Evolutionary conservation across 2,113 vertebrate genomes (phyloP).

Genomic region (Carollia perspicillata): DNA sequence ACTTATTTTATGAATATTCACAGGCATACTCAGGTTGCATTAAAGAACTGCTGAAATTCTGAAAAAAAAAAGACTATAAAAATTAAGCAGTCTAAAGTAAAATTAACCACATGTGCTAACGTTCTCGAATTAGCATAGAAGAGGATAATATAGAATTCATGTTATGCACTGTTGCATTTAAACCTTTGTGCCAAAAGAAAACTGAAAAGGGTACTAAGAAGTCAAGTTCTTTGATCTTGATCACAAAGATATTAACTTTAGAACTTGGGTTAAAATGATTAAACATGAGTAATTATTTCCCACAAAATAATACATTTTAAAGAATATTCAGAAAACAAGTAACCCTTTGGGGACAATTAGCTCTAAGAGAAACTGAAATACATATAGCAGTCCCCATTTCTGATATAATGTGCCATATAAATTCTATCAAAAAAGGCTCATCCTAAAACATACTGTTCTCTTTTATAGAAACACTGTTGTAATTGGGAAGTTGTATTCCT

Average conservation of each 20-base stretch:
- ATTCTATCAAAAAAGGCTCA: conserved; percentile 24
- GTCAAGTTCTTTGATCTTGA: background rate
- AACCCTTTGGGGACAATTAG: background rate
- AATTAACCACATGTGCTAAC: conserved; percentile 38
- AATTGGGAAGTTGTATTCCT: conserved; percentile 6
- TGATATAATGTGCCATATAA: conserved; percentile 47
- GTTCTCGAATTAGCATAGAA: background rate
- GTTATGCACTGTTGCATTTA: background rate
- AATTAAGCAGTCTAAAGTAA: conserved; percentile 31
- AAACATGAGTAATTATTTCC: background rate
- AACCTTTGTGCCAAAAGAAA: background rate
- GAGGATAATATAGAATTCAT: background rate
- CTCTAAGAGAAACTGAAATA: conserved; percentile 22
- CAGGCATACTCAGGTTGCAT: conserved; percentile 15
- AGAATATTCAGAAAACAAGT: conserved; percentile 12
- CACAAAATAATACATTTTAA: background rate
- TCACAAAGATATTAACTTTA: background rate
- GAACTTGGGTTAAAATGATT: background rate
- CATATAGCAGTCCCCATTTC: background rate
- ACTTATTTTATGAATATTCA: conserved; percentile 65
- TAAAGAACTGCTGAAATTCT: conserved; percentile 27
- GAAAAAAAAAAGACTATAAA: conserved; percentile 6
- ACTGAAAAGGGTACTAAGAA: background rate
- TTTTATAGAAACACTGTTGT: background rate
- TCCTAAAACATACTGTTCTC: conserved; percentile 49